phyloP scores from a whole-genome alignment of 1,140 invertebrate species.

The Saccostrea cuccullata region DNA sequence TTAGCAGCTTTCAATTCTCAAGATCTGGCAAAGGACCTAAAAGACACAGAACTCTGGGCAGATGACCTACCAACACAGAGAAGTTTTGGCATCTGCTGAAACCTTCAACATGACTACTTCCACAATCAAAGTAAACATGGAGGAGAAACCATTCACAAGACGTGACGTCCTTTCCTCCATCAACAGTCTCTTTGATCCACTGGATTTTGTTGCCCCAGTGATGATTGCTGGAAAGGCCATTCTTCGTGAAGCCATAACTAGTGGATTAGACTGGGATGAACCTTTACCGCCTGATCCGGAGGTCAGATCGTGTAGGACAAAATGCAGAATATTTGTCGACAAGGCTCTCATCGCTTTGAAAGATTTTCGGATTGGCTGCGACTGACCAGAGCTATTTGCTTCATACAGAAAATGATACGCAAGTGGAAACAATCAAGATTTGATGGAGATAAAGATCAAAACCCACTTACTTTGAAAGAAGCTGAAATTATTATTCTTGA shows the following conservation, averaged over 20 bases:
- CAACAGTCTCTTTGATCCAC: constrained; percentile 55
- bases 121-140: constrained; percentile 28
- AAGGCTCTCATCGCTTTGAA: too few relatives aligned
- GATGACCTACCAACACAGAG: too few relatives aligned
- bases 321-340: too few relatives aligned
- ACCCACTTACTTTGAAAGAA: too few relatives aligned
- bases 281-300: constrained; percentile 50
- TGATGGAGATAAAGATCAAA: too few relatives aligned
- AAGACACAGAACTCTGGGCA: too few relatives aligned
- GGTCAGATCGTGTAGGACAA: too few relatives aligned
- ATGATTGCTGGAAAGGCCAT: constrained; percentile 53
- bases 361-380: constrained; percentile 38
- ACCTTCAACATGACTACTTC: constrained; percentile 39
- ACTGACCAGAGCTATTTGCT: too few relatives aligned
- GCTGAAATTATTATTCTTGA: too few relatives aligned
- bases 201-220: constrained; percentile 57
- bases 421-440: too few relatives aligned
- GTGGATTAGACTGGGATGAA: constrained; percentile 56
- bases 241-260: constrained; percentile 58
- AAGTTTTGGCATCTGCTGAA: constrained; percentile 46
- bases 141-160: constrained; percentile 52
- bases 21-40: too few relatives aligned
- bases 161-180: constrained; percentile 56
- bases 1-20: constrained; percentile 39
- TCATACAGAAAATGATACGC: too few relatives aligned